These are phyloP conservation scores for Ophioninae sp. DNA, from an alignment of 2,888 invertebrate species.

Conservation along the genomic window DNA sequence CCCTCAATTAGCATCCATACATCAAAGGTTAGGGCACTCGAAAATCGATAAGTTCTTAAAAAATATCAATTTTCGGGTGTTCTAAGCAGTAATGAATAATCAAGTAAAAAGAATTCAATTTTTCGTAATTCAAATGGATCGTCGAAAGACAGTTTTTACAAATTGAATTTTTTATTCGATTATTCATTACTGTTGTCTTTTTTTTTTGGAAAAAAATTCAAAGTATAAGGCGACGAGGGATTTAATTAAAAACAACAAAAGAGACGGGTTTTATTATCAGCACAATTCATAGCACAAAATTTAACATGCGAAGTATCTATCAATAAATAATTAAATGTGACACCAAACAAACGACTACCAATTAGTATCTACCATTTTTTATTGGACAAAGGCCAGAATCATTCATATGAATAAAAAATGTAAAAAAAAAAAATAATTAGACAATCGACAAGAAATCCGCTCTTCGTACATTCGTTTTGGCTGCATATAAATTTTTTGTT, in stretches of 20 bases:
- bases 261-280: neutral
- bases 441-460: neutral
- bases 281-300: neutral
- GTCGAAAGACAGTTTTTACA: neutral
- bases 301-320: neutral
- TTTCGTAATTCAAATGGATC: no score
- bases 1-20: neutral
- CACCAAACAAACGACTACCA: neutral
- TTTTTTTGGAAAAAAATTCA: neutral
- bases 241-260: constrained; percentile 5
- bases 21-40: neutral
- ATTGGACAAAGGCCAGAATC: neutral
- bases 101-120: no score
- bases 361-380: neutral
- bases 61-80: neutral
- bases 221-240: neutral
- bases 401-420: neutral
- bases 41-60: neutral
- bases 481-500: neutral
- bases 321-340: neutral
- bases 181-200: neutral
- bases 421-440: neutral
- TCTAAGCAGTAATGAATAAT: no score
- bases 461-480: neutral
- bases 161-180: neutral